Base-by-base conservation (phyloP, 2,797 vertebrate species). In the Anabacerthia variegaticeps region DNA sequence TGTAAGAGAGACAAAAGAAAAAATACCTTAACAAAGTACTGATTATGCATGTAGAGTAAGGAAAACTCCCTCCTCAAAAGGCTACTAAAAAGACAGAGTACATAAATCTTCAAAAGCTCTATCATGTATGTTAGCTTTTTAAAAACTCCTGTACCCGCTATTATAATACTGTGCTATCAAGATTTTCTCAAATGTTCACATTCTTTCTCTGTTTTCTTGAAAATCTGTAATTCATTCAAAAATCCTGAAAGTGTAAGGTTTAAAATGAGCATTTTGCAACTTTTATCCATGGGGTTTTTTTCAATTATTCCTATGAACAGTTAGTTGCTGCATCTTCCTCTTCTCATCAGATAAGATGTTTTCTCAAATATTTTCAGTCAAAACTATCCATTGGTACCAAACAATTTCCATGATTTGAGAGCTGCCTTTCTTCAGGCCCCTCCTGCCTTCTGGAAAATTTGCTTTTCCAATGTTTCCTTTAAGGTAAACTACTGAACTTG, bases 321-420 rank as follows among this genome's bases (percentile, higher is more conserved):
- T 30, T 56, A 74, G 32, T 36, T 63, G 34, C 30, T 85, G n/a
- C 8, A 51, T 59, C 49, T 81, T 90, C 24, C 36, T 88, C 1
- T 5, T 88, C 41, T 74, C 56, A 75, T 61, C 30, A 85, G 58
- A 73, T 9, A 82, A 73, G 19, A 27, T 58, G 22, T 69, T 69
- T 81, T 58, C 69, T 69, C 55, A 76, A 43, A 14, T 67, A 82
- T 48, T 84, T 93, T 46, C 36, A 41, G 8, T 56, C 88, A 85
- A 14, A 19, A 69, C n/a, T 41, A 76, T 32, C n/a, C 22, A 54
- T 36, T 69, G 34, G 15, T 66, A 51, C 63, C 59, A 78, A 73
- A 66, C 6, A 54, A 48, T 8, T 63, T 68, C 23, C 46, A 20
- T 7, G n/a, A 89, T 21, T 58, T 76, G 27, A 73, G 48, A 79